phyloP scores from a whole-genome alignment of 1,140 invertebrate species.

The Brachystomella parvula region DNA sequence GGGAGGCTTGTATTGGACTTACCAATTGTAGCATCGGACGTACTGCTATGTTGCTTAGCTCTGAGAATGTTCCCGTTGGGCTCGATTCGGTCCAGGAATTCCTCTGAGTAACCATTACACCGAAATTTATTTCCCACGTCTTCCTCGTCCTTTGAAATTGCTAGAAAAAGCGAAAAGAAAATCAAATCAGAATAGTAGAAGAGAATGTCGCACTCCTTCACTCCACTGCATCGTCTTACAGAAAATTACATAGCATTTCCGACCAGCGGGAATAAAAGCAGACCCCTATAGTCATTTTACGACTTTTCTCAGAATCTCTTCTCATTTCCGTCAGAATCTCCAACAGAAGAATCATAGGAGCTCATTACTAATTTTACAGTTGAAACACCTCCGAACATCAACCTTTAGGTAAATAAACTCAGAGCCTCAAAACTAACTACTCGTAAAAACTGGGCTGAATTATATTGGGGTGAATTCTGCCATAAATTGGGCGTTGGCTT shows the following conservation, averaged over 20 bases:
- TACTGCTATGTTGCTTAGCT: conserved; percentile 37
- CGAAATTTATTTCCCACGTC: conserved; percentile 59
- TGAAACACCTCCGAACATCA: too few relatives aligned
- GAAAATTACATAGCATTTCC: not conserved
- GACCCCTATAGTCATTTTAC: not conserved
- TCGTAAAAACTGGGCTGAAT: too few relatives aligned
- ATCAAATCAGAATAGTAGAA: conserved; percentile 11
- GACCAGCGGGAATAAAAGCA: too few relatives aligned
- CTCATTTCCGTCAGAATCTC: not conserved
- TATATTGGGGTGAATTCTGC: too few relatives aligned
- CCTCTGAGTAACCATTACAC: conserved; percentile 82
- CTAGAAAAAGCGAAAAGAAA: conserved; percentile 42
- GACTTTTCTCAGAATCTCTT: not conserved
- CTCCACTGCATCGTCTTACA: not conserved
- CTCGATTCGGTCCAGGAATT: conserved; percentile 80
- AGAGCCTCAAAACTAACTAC: too few relatives aligned
- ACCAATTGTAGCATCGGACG: conserved; percentile 37
- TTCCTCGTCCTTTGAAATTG: conserved; percentile 66
- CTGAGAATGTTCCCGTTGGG: conserved; percentile 71
- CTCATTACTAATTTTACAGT: too few relatives aligned
- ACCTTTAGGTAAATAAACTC: too few relatives aligned
- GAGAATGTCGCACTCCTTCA: not conserved
- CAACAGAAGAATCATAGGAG: too few relatives aligned
- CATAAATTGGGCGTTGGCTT: too few relatives aligned
- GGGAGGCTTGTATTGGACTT: conserved; percentile 27